A percentile compares a stretch with the other conserved stretches of the same genome.
Evolutionary conservation across 2,113 vertebrate genomes (phyloP).

Genomic region (Eolophus roseicapilla): DNA sequence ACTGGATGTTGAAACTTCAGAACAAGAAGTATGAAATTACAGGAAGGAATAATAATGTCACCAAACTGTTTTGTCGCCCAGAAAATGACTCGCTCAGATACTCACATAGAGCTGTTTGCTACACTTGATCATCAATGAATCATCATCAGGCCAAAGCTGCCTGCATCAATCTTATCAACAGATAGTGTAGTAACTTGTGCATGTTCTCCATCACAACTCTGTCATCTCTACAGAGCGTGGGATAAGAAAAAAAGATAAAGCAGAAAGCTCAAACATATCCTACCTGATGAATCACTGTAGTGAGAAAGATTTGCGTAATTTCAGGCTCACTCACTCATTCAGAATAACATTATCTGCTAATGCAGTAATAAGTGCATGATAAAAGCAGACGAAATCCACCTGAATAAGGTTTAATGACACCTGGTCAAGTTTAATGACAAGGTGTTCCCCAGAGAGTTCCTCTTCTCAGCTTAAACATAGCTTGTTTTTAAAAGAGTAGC

Average conservation of each 20-base stretch:
- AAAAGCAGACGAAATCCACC: background rate
- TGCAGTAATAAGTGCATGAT: background rate
- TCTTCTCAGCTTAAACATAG: background rate
- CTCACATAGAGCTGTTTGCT: background rate
- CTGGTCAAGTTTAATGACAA: background rate
- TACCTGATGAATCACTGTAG: slow-evolving; percentile 43
- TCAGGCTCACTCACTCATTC: slow-evolving; percentile 11
- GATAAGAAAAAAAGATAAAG: background rate
- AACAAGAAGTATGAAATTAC: background rate
- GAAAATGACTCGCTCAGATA: background rate
- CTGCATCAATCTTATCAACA: background rate
- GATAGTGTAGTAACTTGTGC: background rate
- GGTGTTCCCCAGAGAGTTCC: background rate
- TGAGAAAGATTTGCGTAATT: background rate
- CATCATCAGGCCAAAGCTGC: background rate
- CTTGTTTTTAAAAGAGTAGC: background rate
- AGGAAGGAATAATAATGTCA: background rate
- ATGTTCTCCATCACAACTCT: background rate
- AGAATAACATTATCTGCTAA: background rate
- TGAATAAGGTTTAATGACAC: background rate
- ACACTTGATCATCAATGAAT: slow-evolving; percentile 20
- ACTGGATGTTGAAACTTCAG: background rate
- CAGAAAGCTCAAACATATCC: slow-evolving; percentile 7
- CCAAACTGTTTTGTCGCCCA: background rate
- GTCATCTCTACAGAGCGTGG: slow-evolving; percentile 11